Evolutionary conservation across 2,888 invertebrate species (phyloP).

Genomic region (Notodonta dromedarius): DNA sequence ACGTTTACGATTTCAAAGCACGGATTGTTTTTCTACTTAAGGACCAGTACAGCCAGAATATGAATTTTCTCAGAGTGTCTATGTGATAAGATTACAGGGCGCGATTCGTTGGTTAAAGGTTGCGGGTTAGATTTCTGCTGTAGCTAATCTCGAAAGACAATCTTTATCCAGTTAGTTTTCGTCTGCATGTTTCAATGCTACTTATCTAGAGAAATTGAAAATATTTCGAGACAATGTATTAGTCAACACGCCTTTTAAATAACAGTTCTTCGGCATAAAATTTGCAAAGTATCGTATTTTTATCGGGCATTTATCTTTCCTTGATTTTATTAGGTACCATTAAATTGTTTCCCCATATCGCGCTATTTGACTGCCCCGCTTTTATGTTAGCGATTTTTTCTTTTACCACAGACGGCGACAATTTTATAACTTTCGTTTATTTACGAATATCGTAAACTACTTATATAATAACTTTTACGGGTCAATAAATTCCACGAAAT

Average conservation of each 20-base stretch:
- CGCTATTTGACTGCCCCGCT: conserved; percentile 16
- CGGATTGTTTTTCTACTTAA: no score
- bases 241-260: not conserved
- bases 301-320: not conserved
- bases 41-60: not conserved
- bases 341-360: conserved; percentile 3
- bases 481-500: conserved; percentile 60
- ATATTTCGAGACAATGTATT: no score
- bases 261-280: not conserved
- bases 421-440: conserved; percentile 45
- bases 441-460: conserved; percentile 47
- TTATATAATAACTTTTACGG: conserved; percentile 31
- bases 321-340: conserved; percentile 8
- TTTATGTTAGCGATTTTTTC: conserved; percentile 28
- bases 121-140: not conserved
- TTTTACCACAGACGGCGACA: conserved; percentile 35
- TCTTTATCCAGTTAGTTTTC: not conserved
- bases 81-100: conserved; percentile 1
- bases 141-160: not conserved
- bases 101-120: not conserved
- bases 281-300: not conserved
- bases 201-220: no score
- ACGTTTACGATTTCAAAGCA: no score
- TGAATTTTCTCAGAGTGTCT: not conserved
- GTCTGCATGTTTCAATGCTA: not conserved